Base-by-base conservation (phyloP, 2,888 invertebrate genomes). In the Hydraecia micacea region DNA sequence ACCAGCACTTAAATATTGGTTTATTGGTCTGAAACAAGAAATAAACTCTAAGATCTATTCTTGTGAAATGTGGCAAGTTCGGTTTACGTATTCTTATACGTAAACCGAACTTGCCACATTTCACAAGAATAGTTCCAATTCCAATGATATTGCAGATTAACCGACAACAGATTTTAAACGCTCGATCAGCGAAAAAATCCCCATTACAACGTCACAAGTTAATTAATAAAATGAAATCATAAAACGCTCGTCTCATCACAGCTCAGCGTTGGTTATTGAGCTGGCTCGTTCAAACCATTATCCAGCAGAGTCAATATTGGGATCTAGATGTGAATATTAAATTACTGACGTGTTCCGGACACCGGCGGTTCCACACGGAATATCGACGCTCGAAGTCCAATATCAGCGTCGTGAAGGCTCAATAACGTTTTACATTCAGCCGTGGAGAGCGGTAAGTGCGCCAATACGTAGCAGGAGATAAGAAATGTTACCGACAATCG, bases 391-490 rank as follows among this genome's bases (percentile, higher is more conserved):
- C 86, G 85, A 91, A 91, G 93, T 93, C 91, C 93, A 94, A 94
- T 94, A 94, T 94, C 92, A 88, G 90, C 88, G 84, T 89, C 88
- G 91, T 91, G 91, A 91, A 91, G 91, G 90, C 91, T 93, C 93
- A 93, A 94, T 95, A 95, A 93, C 93, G 92, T 91, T 94, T 93
- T 93, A 94, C 93, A 93, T 92, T 93, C 93, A 91, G 87, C 90
- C 90, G 87, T 87, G 88, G 88, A 90, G 89, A 91, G 92, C 91
- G 90, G 93, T 94, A 93, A 94, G 92, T 91, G 92, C 91, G 91
- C 91, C 93, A 93, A 94, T 94, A 93, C 92, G 92, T 91, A 89
- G 87, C 88, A 82, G 73, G 86, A 91, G 95, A 95, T 95, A 95
- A 95, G 94, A 93, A 94, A 93, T 93, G 93, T 91, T 90, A 91